These are phyloP conservation scores for Megalops atlanticus DNA, from an alignment of 2,113 vertebrate genomes.

Conservation along the genomic window DNA sequence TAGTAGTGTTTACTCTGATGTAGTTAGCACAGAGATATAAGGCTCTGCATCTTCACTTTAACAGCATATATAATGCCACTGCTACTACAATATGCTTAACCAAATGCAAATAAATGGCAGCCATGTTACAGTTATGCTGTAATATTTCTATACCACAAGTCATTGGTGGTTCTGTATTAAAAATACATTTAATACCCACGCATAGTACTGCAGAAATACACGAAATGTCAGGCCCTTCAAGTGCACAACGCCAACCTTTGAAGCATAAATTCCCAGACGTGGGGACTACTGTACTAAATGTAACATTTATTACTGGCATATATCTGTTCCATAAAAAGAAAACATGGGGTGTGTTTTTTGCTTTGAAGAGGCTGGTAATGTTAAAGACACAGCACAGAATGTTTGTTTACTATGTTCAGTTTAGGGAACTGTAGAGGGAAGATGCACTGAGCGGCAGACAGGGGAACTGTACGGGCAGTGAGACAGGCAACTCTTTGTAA, in stretches of 20 bases:
- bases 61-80: neutral
- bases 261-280: neutral
- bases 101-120: neutral
- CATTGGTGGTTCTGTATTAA: neutral
- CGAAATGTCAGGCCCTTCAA: neutral
- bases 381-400: neutral
- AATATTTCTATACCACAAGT: neutral
- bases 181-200: neutral
- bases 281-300: neutral
- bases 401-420: constrained; percentile 12
- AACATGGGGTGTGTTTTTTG: neutral
- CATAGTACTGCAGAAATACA: neutral
- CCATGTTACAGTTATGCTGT: neutral
- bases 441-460: constrained; percentile 26
- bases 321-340: neutral
- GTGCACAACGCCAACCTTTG: neutral
- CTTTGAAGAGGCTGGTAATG: neutral
- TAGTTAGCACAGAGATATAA: neutral
- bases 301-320: neutral
- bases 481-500: constrained; percentile 51
- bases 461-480: constrained; percentile 24
- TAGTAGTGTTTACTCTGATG: neutral
- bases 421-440: constrained; percentile 23
- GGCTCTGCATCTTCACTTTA: neutral
- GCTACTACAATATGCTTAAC: neutral